These are phyloP conservation scores for Erythrolamprus reginae DNA, from an alignment of 2,113 vertebrate genomes.

Conservation along the genomic window DNA sequence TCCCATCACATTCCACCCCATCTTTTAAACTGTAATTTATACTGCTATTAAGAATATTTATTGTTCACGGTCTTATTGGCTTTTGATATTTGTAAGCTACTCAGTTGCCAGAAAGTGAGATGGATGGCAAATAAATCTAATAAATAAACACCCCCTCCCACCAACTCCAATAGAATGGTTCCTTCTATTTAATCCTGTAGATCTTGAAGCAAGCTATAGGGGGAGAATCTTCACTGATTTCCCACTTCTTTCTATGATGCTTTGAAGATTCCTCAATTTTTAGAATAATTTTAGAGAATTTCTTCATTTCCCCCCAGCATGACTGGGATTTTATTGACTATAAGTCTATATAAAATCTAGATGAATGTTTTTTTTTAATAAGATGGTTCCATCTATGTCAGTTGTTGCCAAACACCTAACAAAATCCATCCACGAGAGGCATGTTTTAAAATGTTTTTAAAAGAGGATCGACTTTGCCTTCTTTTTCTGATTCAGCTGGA, in stretches of 20 bases:
- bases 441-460: background rate
- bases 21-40: no score
- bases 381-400: background rate
- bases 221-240: background rate
- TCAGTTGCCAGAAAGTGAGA: no score
- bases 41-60: no score
- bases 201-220: background rate
- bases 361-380: background rate
- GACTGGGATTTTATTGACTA: background rate
- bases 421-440: background rate
- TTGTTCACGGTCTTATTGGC: no score
- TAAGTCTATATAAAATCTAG: background rate
- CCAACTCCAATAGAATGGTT: background rate
- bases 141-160: no score
- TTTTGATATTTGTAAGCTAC: no score
- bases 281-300: background rate
- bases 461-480: background rate
- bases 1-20: no score
- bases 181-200: background rate
- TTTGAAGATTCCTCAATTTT: background rate
- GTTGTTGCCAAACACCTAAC: background rate
- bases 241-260: background rate
- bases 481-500: background rate
- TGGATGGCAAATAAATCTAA: no score
- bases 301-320: background rate